Evolutionary conservation across 2,797 vertebrate genomes (phyloP), one percentile per base, ranked within the genome.

Genomic region (Nothura maculosa): DNA sequence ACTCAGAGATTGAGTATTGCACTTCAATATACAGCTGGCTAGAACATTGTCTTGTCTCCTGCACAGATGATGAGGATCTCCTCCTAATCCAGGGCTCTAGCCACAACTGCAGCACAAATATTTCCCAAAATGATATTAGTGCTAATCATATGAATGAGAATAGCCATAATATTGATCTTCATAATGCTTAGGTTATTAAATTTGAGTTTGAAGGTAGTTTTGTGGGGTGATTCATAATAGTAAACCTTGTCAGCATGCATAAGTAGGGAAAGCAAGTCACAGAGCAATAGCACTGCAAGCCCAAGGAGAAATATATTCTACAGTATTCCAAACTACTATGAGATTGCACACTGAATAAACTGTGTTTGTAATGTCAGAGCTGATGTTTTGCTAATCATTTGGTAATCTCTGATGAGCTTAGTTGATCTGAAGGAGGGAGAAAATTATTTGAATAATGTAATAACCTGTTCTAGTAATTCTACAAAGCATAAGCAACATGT

Each of bases 121-220:
- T 92, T 92, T 90, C 62, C 76, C 63, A 6, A 81, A 95, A 95
- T 95, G 85, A 87, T 87, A 92, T 96, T 89, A 90, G 73, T 73
- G 82, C 77, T 94, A 96, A 95, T 96, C 93, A 91, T 85, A 86
- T 87, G 95, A 96, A 91, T 95, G 82, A 89, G 85, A 95, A 83
- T 87, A 94, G 90, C 73, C 90, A 67, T 89, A 85, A 94, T 95
- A 95, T 96, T 96, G 94, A 95, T 95, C 92, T 94, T 95, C 89
- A 67, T 96, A 94, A 94, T 91, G 77, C 89, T 93, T 92, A 63
- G 82, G 89, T 94, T 93, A 96, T 96, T 96, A 96, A 92, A 92
- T 96, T 95, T 94, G 82, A 91, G 80, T 94, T 96, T 92, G 87
- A 87, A 95, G 87, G 92, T 92, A 89, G 89, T 91, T 93, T 93